These are phyloP conservation scores for Coelopa pilipes DNA, from an alignment of 2,888 invertebrate species.

Conservation along the genomic window DNA sequence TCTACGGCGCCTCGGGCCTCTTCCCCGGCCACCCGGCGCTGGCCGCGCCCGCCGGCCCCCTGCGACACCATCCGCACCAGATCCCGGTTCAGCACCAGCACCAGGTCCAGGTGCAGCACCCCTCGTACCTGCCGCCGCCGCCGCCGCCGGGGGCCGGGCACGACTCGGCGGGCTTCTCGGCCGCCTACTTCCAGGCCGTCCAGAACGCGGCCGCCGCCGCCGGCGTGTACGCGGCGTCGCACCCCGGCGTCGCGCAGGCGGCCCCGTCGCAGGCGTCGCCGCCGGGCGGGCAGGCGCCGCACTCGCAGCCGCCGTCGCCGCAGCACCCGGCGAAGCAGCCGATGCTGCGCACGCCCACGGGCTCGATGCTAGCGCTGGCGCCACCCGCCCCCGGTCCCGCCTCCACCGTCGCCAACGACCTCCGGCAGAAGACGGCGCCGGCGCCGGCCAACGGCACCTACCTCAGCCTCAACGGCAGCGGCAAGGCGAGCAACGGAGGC, in stretches of 20 bases:
- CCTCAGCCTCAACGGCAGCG: constrained; percentile 53
- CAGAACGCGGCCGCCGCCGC: constrained; percentile 14
- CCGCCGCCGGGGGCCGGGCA: background rate
- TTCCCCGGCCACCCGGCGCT: constrained; percentile 44
- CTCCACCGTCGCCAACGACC: constrained; percentile 23
- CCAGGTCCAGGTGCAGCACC: constrained; percentile 7
- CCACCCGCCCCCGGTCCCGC: constrained; percentile 33
- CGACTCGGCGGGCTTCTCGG: constrained; percentile 22
- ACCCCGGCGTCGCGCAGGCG: constrained; percentile 34
- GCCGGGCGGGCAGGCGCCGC: constrained; percentile 34
- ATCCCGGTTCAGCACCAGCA: background rate
- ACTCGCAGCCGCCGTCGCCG: constrained; percentile 47
- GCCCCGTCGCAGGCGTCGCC: constrained; percentile 31
- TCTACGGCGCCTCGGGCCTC: constrained; percentile 47
- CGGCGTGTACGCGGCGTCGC: constrained; percentile 17
- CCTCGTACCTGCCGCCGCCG: background rate
- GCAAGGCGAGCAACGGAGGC: constrained; percentile 50
- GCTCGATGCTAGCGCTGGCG: constrained; percentile 41
- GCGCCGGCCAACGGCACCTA: constrained; percentile 42
- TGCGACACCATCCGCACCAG: constrained; percentile 45
- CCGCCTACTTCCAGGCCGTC: constrained; percentile 31
- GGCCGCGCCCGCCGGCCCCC: constrained; percentile 36
- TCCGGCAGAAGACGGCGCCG: constrained; percentile 27
- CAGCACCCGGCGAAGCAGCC: constrained; percentile 17
- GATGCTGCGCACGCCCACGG: constrained; percentile 38